A percentile compares a stretch with the other conserved stretches of the same genome.
These are phyloP conservation scores for Cataglyphis albicans DNA, from an alignment of 2,888 invertebrate genomes.

Conservation along the genomic window DNA sequence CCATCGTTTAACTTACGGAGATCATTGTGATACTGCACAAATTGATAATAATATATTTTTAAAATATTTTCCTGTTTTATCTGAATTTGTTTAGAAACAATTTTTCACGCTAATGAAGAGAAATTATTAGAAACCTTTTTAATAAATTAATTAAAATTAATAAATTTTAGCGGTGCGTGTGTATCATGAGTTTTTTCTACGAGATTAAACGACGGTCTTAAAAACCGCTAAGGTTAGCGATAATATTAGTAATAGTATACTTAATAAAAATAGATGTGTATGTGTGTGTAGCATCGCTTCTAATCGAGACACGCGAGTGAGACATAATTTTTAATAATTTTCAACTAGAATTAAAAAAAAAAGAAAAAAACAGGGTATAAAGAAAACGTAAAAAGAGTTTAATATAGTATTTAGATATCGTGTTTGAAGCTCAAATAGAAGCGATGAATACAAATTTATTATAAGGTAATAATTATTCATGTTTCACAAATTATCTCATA, in stretches of 20 bases:
- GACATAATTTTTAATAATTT: not conserved
- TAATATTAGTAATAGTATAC: constrained; percentile 10
- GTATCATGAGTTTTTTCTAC: constrained; percentile 2
- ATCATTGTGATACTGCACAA: not conserved
- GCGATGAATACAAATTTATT: constrained; percentile 33
- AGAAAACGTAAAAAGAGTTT: not conserved
- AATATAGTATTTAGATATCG: constrained; percentile 10
- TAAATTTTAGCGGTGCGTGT: not conserved
- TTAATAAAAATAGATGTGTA: constrained; percentile 21
- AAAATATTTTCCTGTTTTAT: constrained; percentile 8
- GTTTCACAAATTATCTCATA: constrained; percentile 17
- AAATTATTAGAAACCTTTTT: not conserved
- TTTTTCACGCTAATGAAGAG: not conserved
- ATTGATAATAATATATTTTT: constrained; percentile 3
- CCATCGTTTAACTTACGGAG: constrained; percentile 35
- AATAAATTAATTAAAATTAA: not conserved
- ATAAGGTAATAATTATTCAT: constrained; percentile 34
- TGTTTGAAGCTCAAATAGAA: constrained; percentile 49
- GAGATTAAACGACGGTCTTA: constrained; percentile 37
- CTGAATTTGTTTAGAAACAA: not conserved
- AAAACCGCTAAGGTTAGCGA: constrained; percentile 24
- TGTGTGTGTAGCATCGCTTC: constrained; percentile 42
- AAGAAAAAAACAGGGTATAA: constrained; percentile 26
- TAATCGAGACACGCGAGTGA: constrained; percentile 38
- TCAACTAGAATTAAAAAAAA: not conserved